Evolutionary conservation across 1,140 invertebrate species (phyloP), one percentile per base, ranked within the genome.

Genomic region (Proales similis): DNA sequence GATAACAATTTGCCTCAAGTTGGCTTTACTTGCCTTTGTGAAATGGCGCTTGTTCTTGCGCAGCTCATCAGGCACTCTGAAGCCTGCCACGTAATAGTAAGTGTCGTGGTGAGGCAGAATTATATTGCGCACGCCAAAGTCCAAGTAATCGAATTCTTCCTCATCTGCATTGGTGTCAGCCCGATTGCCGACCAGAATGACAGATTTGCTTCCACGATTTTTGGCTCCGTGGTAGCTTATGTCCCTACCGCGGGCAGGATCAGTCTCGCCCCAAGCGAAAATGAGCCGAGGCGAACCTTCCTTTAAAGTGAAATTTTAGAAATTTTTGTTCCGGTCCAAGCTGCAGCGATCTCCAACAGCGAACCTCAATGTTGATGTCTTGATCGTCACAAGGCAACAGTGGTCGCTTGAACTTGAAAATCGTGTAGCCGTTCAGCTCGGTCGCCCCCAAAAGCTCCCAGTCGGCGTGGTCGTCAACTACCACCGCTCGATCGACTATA

Each of bases 331-430:
- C n/a, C n/a, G n/a, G n/a, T n/a, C n/a, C n/a, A n/a, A n/a, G n/a
- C n/a, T n/a, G n/a, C n/a, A n/a, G n/a, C n/a, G n/a, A n/a, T n/a
- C n/a, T n/a, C n/a, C n/a, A n/a, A n/a, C n/a, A n/a, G n/a, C n/a
- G n/a, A n/a, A 66, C 65, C 51, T 60, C 63, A 20, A 68, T 68
- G 9, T 48, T 19, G 7, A 32, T 48, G 42, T 69, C 68, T 19
- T 68, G 42, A 1, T 48, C 19, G 57, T 71, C 70, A 47, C 70
- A 71, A 3, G 67, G 66, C 33, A 67, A 43, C 11, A 71, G 33
- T 33, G 65, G 61, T 32, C 70, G 33, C 17, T 64, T 63, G 19
- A 70, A 64, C 26, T 63, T 66, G 3, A 71, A 46, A 11, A 67
- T 51, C 0, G 70, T 71, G 20, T 65, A 64, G 19, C 60, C 63